Conservation (phyloP, 35 echinoderm and acorn worm species). For the Heliocidaris tuberculata region DNA sequence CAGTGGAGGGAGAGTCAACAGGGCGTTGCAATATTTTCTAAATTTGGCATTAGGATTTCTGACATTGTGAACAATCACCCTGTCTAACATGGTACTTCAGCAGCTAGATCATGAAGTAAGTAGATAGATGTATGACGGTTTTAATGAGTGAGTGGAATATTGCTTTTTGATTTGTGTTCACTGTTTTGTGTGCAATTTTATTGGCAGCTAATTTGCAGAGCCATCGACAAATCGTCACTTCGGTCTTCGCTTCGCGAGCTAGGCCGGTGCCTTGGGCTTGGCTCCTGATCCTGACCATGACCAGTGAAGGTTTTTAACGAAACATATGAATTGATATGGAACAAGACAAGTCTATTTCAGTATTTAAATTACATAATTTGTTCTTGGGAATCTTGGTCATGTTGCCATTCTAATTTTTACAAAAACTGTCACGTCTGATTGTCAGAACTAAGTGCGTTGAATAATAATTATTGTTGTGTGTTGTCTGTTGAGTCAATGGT, state of each 20-base stretch:
- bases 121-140: background rate
- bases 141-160: background rate
- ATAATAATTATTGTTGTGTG: too few species aligned
- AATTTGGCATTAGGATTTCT: constrained; percentile 61
- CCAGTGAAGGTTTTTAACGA: too few species aligned
- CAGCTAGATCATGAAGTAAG: constrained; percentile 92
- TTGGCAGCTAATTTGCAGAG: background rate
- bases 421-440: too few species aligned
- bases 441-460: too few species aligned
- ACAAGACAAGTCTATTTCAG: too few species aligned
- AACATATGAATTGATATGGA: background rate
- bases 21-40: background rate
- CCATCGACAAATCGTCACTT: background rate
- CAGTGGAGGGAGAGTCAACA: background rate
- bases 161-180: background rate
- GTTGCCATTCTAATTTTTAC: too few species aligned
- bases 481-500: too few species aligned
- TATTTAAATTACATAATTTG: too few species aligned
- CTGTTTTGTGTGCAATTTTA: background rate
- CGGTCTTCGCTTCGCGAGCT: too few species aligned
- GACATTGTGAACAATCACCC: constrained; percentile 72
- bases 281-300: background rate
- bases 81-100: constrained; percentile 96
- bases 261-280: too few species aligned
- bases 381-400: too few species aligned